Base-by-base conservation (phyloP, 2,888 invertebrate species). In the Rosalia funebris region DNA sequence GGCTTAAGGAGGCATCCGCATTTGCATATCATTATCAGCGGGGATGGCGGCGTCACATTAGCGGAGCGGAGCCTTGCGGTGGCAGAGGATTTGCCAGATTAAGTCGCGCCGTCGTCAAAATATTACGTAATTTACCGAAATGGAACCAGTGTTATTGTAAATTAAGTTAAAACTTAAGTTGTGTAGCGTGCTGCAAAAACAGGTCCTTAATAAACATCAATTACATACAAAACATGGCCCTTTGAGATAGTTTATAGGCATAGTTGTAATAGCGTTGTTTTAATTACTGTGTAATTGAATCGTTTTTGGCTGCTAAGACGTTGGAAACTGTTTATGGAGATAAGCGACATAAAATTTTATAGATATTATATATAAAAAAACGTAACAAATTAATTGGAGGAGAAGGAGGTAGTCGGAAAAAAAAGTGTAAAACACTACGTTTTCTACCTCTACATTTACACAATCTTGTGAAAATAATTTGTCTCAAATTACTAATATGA, bases 101-200 rank as follows among this genome's bases (percentile, higher is more conserved):
- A 57, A 39, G 32, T 41, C 47, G 44, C 46, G 45, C 54, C n/a
- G 58, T 57, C 57, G 57, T 63, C 64, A 66, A 66, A 65, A 69
- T 66, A 65, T 62, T 42, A 55, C 60, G 62, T 62, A 62, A 68
- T 64, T 64, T 62, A 31, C 60, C 62, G 54, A 62, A 64, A 66
- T 60, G 60, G 60, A 63, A 66, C 62, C 56, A 55, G 59, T 66
- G 64, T 62, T 68, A 61, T 64, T 63, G 63, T 57, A 64, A 66
- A 61, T 67, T 61, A 58, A 52, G 41, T 58, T 59, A 42, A 17
- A 46, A 42, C 44, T 44, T 48, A 32, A 42, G 34, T 34, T 31
- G 20, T 44, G 31, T 56, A 37, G 4, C 25, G 25, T 7, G 4
- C 25, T 42, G 45, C 37, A 46, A 15, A 25, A 19, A 53, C 41